phyloP scores from a whole-genome alignment of 2,113 vertebrate species.

The Hystrix cristata region DNA sequence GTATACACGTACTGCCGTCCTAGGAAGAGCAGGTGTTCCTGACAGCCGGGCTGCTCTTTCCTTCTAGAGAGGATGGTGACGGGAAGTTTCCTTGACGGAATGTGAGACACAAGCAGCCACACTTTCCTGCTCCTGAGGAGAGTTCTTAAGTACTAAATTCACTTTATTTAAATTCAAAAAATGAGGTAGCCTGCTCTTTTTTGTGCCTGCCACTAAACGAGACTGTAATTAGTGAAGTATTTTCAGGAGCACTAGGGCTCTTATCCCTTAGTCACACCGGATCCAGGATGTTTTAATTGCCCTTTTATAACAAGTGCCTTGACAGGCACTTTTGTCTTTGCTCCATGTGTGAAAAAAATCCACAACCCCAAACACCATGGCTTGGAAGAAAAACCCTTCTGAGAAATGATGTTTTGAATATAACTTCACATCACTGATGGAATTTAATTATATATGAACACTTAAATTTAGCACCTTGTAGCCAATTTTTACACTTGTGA shows the following conservation, averaged over 20 bases:
- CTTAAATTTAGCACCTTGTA: constrained; percentile 83
- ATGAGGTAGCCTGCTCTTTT: constrained; percentile 68
- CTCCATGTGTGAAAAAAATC: constrained; percentile 54
- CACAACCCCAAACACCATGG: constrained; percentile 43
- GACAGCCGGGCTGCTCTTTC: background rate
- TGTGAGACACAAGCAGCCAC: background rate
- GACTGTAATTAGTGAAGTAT: constrained; percentile 69
- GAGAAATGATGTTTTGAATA: constrained; percentile 83
- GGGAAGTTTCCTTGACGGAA: constrained; percentile 22
- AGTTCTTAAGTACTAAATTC: constrained; percentile 36
- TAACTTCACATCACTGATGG: constrained; percentile 67
- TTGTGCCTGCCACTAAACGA: constrained; percentile 72
- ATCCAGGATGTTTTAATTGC: constrained; percentile 77
- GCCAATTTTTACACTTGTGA: constrained; percentile 78
- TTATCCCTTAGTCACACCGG: constrained; percentile 58
- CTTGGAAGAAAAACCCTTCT: constrained; percentile 76
- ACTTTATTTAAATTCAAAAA: constrained; percentile 75
- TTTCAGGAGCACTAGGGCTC: constrained; percentile 68
- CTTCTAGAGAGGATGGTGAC: background rate
- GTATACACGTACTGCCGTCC: background rate
- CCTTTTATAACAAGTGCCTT: constrained; percentile 74
- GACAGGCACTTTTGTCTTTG: constrained; percentile 68
- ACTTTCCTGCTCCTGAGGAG: background rate
- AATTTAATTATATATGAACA: constrained; percentile 83
- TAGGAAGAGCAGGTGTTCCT: background rate